These are phyloP conservation scores for Arctia plantaginis DNA, from an alignment of 2,888 invertebrate species.

Conservation along the genomic window DNA sequence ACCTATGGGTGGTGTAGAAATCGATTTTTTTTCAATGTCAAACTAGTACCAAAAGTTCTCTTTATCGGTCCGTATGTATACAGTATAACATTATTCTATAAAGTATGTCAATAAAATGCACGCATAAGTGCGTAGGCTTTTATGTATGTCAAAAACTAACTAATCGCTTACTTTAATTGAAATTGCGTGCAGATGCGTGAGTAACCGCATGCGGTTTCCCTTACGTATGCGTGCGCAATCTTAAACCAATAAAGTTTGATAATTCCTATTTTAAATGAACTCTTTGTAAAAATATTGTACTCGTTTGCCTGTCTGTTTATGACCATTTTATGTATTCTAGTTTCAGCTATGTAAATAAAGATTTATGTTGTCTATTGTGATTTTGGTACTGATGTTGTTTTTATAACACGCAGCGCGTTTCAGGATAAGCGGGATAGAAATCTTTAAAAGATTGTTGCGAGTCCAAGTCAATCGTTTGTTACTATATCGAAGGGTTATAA, in stretches of 20 bases:
- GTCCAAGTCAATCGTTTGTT: not conserved
- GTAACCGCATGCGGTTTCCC: slow-evolving; percentile 39
- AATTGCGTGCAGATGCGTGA: slow-evolving; percentile 52
- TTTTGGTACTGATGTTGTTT: not conserved
- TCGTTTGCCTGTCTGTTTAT: slow-evolving; percentile 20
- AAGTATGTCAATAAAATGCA: too few relatives aligned
- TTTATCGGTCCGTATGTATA: too few relatives aligned
- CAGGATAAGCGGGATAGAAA: not conserved
- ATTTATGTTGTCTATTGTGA: slow-evolving; percentile 10
- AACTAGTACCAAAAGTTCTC: too few relatives aligned
- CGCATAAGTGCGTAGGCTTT: too few relatives aligned
- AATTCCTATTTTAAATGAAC: slow-evolving; percentile 24
- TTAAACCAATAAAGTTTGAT: slow-evolving; percentile 28
- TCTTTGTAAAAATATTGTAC: slow-evolving; percentile 37
- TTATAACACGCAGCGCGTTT: not conserved
- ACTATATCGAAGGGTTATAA: too few relatives aligned
- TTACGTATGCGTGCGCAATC: slow-evolving; percentile 34
- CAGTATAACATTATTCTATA: too few relatives aligned
- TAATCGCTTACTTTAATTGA: slow-evolving; percentile 39
- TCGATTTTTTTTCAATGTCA: too few relatives aligned
- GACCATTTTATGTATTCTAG: slow-evolving; percentile 29
- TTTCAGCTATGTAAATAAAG: slow-evolving; percentile 12
- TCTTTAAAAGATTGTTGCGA: not conserved
- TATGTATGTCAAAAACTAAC: slow-evolving; percentile 12
- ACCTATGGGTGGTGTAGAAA: too few relatives aligned